Conservation (phyloP, 2,113 vertebrate genomes). For the Coryphaenoides rupestris region DNA sequence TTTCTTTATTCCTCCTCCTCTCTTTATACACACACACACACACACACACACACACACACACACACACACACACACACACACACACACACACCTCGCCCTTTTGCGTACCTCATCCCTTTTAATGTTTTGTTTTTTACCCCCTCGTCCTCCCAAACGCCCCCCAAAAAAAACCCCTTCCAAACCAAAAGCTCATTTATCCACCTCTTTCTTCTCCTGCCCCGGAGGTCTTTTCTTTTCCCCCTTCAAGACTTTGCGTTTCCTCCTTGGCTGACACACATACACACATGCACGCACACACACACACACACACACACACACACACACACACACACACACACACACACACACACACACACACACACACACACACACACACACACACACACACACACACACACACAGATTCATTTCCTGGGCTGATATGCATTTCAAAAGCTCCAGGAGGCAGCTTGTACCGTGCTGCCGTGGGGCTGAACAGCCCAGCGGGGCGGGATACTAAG, state of each 20-base stretch:
- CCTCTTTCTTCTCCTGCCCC: slow-evolving; percentile 8
- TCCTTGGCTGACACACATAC: slow-evolving; percentile 43
- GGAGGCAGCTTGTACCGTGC: slow-evolving; percentile 47
- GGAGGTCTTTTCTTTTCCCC: background rate
- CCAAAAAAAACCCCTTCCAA: background rate
- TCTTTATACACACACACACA: background rate
- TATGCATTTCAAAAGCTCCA: slow-evolving; percentile 67
- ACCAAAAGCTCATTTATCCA: slow-evolving; percentile 22
- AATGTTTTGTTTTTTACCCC: slow-evolving; percentile 10
- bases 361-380: slow-evolving; percentile 49
- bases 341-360: slow-evolving; percentile 47
- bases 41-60: too few species aligned
- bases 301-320: slow-evolving; percentile 48
- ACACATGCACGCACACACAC: slow-evolving; percentile 43
- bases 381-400: slow-evolving; percentile 41
- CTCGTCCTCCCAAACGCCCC: too few species aligned
- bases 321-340: slow-evolving; percentile 45
- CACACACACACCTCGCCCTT: background rate
- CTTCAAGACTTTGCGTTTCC: slow-evolving; percentile 39
- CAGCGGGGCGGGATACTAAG: slow-evolving; percentile 53
- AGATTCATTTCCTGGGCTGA: slow-evolving; percentile 62
- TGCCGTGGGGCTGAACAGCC: slow-evolving; percentile 44
- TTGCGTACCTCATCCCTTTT: background rate
- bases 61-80: background rate
- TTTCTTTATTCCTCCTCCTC: background rate